These are phyloP conservation scores for Mantis religiosa DNA, from an alignment of 2,888 invertebrate genomes.

Conservation along the genomic window DNA sequence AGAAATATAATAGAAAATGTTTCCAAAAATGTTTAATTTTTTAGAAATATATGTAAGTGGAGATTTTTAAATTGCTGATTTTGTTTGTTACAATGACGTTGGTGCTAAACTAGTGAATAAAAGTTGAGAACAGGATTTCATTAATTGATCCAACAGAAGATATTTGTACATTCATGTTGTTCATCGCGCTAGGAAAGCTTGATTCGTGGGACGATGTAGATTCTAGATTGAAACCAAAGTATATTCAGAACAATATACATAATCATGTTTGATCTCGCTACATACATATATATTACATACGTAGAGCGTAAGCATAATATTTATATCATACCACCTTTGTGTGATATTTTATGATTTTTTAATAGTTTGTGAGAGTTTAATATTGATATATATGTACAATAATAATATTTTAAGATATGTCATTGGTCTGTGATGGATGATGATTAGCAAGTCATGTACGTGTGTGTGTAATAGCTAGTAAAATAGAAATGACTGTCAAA, in stretches of 20 bases:
- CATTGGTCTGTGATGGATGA: constrained; percentile 16
- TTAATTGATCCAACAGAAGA: too few relatives aligned
- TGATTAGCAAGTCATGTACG: neutral
- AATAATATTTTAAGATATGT: constrained; percentile 16
- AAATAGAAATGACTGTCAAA: neutral
- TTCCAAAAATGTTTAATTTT: too few relatives aligned
- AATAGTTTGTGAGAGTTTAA: constrained; percentile 16
- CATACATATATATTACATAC: neutral
- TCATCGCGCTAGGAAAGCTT: neutral
- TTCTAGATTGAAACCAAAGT: neutral
- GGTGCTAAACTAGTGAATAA: too few relatives aligned
- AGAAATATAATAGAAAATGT: too few relatives aligned
- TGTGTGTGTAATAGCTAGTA: neutral
- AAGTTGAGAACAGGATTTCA: too few relatives aligned
- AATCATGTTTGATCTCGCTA: constrained; percentile 3
- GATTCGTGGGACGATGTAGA: neutral
- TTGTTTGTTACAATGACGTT: too few relatives aligned
- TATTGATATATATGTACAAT: neutral
- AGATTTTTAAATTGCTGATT: too few relatives aligned
- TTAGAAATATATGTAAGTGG: too few relatives aligned
- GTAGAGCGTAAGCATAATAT: neutral
- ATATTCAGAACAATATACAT: constrained; percentile 2
- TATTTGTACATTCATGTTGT: neutral
- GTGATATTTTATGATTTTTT: constrained; percentile 17
- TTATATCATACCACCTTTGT: constrained; percentile 7